Percentiles rank a stretch among this genome's conserved stretches.
Evolutionary conservation across 2,888 invertebrate genomes (phyloP).

Genomic region (Netelia virgata): DNA sequence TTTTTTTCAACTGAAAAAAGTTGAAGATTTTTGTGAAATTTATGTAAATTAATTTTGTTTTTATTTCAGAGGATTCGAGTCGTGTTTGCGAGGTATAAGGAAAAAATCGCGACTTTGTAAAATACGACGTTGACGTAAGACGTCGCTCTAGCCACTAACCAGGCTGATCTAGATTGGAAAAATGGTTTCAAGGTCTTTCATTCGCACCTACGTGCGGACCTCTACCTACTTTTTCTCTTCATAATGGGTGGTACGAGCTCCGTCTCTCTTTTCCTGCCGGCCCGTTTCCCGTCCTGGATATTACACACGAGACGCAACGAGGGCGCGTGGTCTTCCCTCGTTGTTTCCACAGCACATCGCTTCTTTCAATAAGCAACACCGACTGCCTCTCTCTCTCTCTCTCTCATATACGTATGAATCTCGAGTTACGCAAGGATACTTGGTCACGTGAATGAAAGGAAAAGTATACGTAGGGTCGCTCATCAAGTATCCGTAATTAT

Average conservation of each 20-base stretch:
- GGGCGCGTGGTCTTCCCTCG: slow-evolving; percentile 78
- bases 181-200: slow-evolving; percentile 79
- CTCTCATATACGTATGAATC: slow-evolving; percentile 1
- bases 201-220: not conserved
- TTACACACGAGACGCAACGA: slow-evolving; percentile 70
- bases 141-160: slow-evolving; percentile 34
- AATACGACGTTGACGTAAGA: not conserved
- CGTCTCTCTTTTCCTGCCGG: slow-evolving; percentile 13
- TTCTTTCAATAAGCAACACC: not conserved
- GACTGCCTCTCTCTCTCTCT: not conserved
- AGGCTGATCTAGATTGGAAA: slow-evolving; percentile 66
- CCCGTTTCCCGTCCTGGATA: slow-evolving; percentile 22
- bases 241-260: not conserved
- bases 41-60: no score
- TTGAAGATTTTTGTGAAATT: not conserved
- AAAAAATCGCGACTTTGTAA: not conserved
- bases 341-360: not conserved
- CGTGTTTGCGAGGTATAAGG: no score
- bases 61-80: no score
- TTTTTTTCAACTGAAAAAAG: not conserved
- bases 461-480: slow-evolving; percentile 72
- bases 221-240: not conserved
- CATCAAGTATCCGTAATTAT: slow-evolving; percentile 62
- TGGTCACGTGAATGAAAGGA: slow-evolving; percentile 74
- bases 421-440: slow-evolving; percentile 26